Conservation (phyloP, 2,888 invertebrate genomes). For the Pyrgus malvae region DNA sequence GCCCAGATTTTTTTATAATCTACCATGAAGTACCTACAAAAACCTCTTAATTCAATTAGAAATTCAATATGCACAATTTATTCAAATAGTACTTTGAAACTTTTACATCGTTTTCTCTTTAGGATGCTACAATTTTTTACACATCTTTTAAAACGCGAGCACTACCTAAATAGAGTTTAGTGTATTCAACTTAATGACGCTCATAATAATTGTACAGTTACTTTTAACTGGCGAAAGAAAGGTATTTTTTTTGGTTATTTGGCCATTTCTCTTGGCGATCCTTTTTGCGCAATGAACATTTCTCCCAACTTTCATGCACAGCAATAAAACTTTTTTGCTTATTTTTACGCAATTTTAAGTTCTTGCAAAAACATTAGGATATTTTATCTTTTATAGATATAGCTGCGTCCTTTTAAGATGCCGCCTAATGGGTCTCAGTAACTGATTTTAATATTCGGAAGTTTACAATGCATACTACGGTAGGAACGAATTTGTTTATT, state of each 20-base stretch:
- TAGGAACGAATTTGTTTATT: constrained; percentile 75
- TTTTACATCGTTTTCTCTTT: no score
- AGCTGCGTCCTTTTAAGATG: constrained; percentile 42
- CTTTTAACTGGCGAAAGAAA: constrained; percentile 18
- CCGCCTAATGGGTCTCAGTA: constrained; percentile 64
- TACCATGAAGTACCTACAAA: no score
- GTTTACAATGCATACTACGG: constrained; percentile 70
- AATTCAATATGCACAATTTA: no score
- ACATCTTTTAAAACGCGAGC: neutral
- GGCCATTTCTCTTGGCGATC: constrained; percentile 27
- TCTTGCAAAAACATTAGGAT: constrained; percentile 48
- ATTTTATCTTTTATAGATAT: constrained; percentile 38
- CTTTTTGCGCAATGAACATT: constrained; percentile 57
- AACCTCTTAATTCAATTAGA: no score
- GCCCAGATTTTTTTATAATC: no score
- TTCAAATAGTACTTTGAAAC: no score
- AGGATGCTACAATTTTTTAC: neutral
- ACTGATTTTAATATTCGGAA: constrained; percentile 66
- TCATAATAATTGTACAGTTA: constrained; percentile 10
- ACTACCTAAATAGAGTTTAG: neutral
- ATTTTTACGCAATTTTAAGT: constrained; percentile 57
- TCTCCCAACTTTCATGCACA: constrained; percentile 29
- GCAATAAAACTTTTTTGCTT: constrained; percentile 28
- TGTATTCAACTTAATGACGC: neutral
- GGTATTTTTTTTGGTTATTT: constrained; percentile 17